Evolutionary conservation across 2,888 invertebrate genomes (phyloP).

Genomic region (Ophraella communa): DNA sequence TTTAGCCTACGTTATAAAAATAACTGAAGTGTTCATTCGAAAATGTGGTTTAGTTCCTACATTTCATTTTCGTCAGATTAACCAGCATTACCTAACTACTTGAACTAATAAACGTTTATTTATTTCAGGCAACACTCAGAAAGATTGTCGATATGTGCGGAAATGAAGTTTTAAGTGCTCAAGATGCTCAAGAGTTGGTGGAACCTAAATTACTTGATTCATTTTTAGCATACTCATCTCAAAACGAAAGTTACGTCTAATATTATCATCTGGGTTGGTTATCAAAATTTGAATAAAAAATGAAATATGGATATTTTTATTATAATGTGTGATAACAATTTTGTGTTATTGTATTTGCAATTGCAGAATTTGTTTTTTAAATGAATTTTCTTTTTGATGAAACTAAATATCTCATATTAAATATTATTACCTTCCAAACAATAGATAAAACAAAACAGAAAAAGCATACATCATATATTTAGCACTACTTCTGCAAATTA

Average conservation of each 20-base stretch:
- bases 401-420: not conserved
- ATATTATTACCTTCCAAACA: too few species aligned
- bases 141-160: constrained; percentile 69
- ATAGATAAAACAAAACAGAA: too few species aligned
- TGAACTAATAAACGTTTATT: constrained; percentile 20
- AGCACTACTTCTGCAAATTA: too few species aligned
- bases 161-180: constrained; percentile 61
- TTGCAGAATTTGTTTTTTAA: not conserved
- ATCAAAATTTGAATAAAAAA: not conserved
- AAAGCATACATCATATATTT: too few species aligned
- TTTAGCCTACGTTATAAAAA: too few species aligned
- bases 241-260: constrained; percentile 81
- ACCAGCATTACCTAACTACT: too few species aligned
- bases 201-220: constrained; percentile 79
- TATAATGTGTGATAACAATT: not conserved
- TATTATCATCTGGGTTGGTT: not conserved
- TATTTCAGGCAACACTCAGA: constrained; percentile 68
- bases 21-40: too few species aligned
- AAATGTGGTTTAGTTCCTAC: too few species aligned
- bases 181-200: constrained; percentile 76
- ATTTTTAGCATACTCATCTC: constrained; percentile 78
- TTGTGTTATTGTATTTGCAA: too few species aligned
- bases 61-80: not conserved
- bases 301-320: not conserved
- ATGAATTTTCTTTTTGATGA: not conserved